These are phyloP conservation scores for Nomada fabriciana DNA, from an alignment of 2,888 invertebrate species.

Conservation along the genomic window DNA sequence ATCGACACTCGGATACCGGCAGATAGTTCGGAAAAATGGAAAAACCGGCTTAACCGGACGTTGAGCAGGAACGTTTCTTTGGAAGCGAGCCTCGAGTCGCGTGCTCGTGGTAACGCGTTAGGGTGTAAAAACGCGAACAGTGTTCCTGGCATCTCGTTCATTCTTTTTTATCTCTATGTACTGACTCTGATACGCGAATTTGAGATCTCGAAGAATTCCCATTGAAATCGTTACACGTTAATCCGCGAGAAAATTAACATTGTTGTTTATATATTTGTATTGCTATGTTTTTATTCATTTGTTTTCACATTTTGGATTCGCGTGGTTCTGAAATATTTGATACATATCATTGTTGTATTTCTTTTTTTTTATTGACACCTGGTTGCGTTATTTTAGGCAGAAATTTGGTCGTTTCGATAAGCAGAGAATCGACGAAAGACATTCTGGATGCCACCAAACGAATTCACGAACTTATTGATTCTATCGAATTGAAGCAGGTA, in stretches of 20 bases:
- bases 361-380: too few species aligned
- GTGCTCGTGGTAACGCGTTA: slow-evolving; percentile 25
- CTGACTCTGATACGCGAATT: neutral
- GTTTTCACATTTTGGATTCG: too few species aligned
- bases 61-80: slow-evolving; percentile 42
- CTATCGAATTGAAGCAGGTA: slow-evolving; percentile 87
- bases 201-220: neutral
- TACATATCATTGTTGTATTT: neutral
- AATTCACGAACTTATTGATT: slow-evolving; percentile 86
- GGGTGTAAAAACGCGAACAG: slow-evolving; percentile 45
- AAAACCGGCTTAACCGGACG: slow-evolving; percentile 65
- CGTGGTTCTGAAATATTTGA: too few species aligned
- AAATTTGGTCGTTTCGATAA: slow-evolving; percentile 77
- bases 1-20: slow-evolving; percentile 47
- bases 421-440: slow-evolving; percentile 86
- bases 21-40: slow-evolving; percentile 55
- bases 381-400: slow-evolving; percentile 71
- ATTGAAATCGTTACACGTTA: neutral
- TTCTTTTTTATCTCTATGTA: neutral
- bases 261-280: neutral
- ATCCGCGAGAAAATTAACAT: neutral
- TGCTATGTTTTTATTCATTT: neutral
- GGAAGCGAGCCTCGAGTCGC: slow-evolving; percentile 31
- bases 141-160: neutral
- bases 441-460: slow-evolving; percentile 87